phyloP scores from a whole-genome alignment of 2,888 invertebrate genomes.

The Pheosia tremula region DNA sequence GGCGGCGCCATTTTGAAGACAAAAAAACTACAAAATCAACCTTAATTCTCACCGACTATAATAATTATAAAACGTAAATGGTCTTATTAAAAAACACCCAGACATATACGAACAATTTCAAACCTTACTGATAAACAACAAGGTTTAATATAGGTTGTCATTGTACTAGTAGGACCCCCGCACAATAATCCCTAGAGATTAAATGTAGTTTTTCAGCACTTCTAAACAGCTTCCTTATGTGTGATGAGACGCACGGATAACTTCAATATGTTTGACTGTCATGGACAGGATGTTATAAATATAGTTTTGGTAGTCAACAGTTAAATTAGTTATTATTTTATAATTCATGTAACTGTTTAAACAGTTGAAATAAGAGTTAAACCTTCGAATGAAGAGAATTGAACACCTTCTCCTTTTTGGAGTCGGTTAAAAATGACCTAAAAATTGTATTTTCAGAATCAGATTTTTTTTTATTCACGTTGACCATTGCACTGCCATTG shows the following conservation, averaged over 20 bases:
- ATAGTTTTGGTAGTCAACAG: neutral
- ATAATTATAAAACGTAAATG: constrained; percentile 28
- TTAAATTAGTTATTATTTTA: too few relatives aligned
- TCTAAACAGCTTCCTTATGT: constrained; percentile 42
- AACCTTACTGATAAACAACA: neutral
- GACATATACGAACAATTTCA: constrained; percentile 10
- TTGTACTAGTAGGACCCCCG: constrained; percentile 40
- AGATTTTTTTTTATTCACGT: too few relatives aligned
- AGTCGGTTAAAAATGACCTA: too few relatives aligned
- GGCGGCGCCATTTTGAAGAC: too few relatives aligned
- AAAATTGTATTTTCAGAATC: too few relatives aligned
- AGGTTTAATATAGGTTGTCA: constrained; percentile 15
- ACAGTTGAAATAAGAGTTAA: too few relatives aligned
- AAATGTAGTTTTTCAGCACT: constrained; percentile 36
- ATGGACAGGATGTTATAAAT: constrained; percentile 8
- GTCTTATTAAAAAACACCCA: constrained; percentile 17
- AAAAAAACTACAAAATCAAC: neutral
- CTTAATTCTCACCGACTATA: constrained; percentile 17
- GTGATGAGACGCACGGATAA: constrained; percentile 33
- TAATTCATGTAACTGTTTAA: too few relatives aligned
- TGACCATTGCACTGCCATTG: too few relatives aligned
- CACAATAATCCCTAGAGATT: constrained; percentile 57
- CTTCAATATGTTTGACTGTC: constrained; percentile 35
- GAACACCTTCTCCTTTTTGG: too few relatives aligned
- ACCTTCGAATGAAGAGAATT: too few relatives aligned